These are phyloP conservation scores for Platerodrilus igneus DNA, from an alignment of 2,888 invertebrate genomes.

Conservation along the genomic window DNA sequence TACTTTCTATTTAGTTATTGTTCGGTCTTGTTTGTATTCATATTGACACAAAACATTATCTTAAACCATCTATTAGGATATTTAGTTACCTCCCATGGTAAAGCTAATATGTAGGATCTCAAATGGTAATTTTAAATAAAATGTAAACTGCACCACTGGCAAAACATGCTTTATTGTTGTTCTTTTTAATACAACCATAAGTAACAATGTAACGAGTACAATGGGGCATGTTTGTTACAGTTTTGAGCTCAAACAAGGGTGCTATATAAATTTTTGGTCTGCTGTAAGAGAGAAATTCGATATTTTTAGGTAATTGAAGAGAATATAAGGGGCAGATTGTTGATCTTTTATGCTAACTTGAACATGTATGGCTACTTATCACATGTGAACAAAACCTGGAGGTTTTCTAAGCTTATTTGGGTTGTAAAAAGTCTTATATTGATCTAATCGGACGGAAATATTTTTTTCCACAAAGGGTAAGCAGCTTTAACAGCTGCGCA, in stretches of 20 bases:
- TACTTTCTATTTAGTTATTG: constrained; percentile 26
- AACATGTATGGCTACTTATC: constrained; percentile 24
- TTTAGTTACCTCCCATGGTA: constrained; percentile 28
- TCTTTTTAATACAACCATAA: constrained; percentile 16
- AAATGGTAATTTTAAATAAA: too few species aligned
- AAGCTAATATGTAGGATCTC: too few species aligned
- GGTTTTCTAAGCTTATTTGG: constrained; percentile 12
- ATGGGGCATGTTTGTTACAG: not conserved
- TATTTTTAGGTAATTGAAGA: constrained; percentile 23
- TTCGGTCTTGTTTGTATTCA: constrained; percentile 24
- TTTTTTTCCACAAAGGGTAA: not conserved
- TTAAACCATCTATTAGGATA: constrained; percentile 35
- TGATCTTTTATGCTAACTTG: constrained; percentile 25
- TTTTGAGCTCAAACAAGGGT: not conserved
- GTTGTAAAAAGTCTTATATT: constrained; percentile 13
- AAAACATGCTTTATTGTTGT: constrained; percentile 18
- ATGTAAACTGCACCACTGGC: constrained; percentile 13
- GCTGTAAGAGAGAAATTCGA: constrained; percentile 17
- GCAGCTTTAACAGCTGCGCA: too few species aligned
- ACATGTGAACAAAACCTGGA: constrained; percentile 20
- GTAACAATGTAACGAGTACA: constrained; percentile 17
- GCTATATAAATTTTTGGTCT: constrained; percentile 1
- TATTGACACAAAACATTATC: constrained; percentile 33
- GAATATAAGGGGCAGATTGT: constrained; percentile 24
- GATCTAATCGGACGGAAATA: constrained; percentile 16